These are phyloP conservation scores for Nematostella vectensis DNA, from an alignment of 92 coral and sea anemone species.

Conservation along the genomic window DNA sequence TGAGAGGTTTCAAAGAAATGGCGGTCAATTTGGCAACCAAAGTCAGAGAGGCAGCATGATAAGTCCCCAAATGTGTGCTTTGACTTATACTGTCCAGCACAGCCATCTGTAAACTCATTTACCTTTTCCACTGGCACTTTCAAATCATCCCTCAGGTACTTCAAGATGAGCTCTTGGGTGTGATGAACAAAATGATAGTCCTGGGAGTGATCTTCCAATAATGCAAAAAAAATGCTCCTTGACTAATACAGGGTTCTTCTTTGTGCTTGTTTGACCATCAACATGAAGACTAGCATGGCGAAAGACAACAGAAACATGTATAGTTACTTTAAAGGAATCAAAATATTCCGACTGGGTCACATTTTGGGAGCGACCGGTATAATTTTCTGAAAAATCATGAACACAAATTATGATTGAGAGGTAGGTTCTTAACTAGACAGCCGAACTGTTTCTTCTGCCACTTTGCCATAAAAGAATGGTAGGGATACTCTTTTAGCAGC, in stretches of 20 bases:
- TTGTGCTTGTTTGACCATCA: slow-evolving; percentile 13
- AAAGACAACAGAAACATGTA: background rate
- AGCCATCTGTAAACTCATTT: slow-evolving; percentile 41
- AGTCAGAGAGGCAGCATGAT: slow-evolving; percentile 35
- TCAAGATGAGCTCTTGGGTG: slow-evolving; percentile 11
- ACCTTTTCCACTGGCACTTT: slow-evolving; percentile 6
- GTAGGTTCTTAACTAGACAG: slow-evolving; percentile 4
- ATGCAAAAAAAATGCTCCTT: slow-evolving; percentile 15
- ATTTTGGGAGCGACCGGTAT: slow-evolving; percentile 10
- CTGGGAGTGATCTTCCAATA: slow-evolving; percentile 9
- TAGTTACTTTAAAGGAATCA: slow-evolving; percentile 3
- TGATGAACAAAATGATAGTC: slow-evolving; percentile 14
- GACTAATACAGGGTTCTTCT: slow-evolving; percentile 4
- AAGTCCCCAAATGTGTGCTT: slow-evolving; percentile 35
- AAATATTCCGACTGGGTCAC: slow-evolving; percentile 14
- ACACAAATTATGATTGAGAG: slow-evolving; percentile 4
- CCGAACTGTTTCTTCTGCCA: slow-evolving; percentile 20
- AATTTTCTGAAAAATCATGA: slow-evolving; percentile 27
- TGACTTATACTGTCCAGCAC: slow-evolving; percentile 34
- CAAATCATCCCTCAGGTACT: slow-evolving; percentile 13
- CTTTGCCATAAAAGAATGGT: slow-evolving; percentile 52
- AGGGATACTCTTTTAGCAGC: slow-evolving; percentile 34
- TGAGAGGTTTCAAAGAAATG: slow-evolving; percentile 36
- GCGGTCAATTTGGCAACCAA: slow-evolving; percentile 13
- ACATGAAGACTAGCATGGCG: background rate